Base-by-base conservation (phyloP, 2,888 invertebrate species). In the Pollenia angustigena region DNA sequence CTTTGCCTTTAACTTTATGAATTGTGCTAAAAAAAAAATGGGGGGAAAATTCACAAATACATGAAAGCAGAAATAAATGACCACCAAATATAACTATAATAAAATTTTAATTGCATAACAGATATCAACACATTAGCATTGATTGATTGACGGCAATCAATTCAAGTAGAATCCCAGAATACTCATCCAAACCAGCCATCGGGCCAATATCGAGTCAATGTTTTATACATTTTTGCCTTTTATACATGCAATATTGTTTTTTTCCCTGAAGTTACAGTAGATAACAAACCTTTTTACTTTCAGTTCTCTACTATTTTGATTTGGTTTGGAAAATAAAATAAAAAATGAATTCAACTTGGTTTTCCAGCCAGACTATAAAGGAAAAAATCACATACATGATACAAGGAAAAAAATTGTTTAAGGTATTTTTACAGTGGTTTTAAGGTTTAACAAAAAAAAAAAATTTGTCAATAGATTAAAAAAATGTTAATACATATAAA, bases 111-210 rank as follows among this genome's bases (percentile, higher is more conserved):
- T 87, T 88, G 88, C 88, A 88, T 84, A 84, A 89, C 86, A 87
- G 88, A 88, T 87, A 85, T 87, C 87, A 84, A 88, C 85, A 87
- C 88, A 89, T 89, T 89, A 88, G 88, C 89, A 88, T 89, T 89
- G 89, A 89, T 88, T 89, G 89, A 89, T 89, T 89, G 89, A 88
- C 89, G 87, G 87, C 89, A 87, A 89, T 89, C 88, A 88, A 87
- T 89, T 88, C 84, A 81, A 85, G 75, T 16, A 80, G 72, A 83
- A 81, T 62, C 72, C 62, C 81, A 85, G 54, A 84, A 69, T 76
- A 82, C 76, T 46, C 54, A 75, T 14, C 23, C 75, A 18, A 64
- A 18, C 48, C 32, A 81, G 4, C 46, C 44, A 48, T 14, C 12
- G 46, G 69, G 44, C 50, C 66, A 64, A 4, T 32, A 32, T 32